Percentiles rank a stretch among this genome's conserved stretches.
phyloP scores from a whole-genome alignment of 2,113 vertebrate species.

The Brachypodius melanocephalos region DNA sequence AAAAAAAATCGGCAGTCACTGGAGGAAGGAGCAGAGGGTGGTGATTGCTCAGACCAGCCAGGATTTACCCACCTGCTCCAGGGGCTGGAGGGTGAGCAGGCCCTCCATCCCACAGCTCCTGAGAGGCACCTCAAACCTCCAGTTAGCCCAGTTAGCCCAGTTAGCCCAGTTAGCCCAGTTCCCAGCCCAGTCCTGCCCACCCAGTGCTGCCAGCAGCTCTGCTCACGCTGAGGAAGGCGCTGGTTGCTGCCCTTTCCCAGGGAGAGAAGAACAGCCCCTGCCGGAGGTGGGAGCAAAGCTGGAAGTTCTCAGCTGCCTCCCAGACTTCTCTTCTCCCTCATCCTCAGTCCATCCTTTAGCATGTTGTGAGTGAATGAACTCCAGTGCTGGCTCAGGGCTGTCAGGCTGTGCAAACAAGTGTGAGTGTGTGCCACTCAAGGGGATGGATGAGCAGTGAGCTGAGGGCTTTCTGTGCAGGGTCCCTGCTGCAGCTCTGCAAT shows the following conservation, averaged over 20 bases:
- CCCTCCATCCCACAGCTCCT: neutral
- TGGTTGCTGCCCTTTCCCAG: neutral
- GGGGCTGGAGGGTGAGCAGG: neutral
- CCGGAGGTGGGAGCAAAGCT: neutral
- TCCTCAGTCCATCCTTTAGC: neutral
- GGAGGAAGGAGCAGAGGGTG: neutral
- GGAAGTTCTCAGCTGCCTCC: neutral
- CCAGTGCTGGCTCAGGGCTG: neutral
- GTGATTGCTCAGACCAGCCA: neutral
- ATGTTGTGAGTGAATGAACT: neutral
- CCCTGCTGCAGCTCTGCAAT: neutral
- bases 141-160: neutral
- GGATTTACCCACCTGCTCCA: neutral
- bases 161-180: neutral
- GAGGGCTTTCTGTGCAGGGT: neutral
- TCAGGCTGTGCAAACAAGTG: neutral
- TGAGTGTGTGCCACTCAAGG: neutral
- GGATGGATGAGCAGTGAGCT: slow-evolving; percentile 22
- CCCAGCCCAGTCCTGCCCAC: neutral
- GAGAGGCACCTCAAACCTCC: neutral
- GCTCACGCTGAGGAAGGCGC: neutral
- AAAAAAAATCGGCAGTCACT: neutral
- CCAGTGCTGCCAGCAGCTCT: neutral
- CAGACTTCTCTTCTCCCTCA: neutral
- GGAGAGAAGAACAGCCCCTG: neutral